Evolutionary conservation across 2,888 invertebrate species (phyloP).

Genomic region (Cotesia congregata): DNA sequence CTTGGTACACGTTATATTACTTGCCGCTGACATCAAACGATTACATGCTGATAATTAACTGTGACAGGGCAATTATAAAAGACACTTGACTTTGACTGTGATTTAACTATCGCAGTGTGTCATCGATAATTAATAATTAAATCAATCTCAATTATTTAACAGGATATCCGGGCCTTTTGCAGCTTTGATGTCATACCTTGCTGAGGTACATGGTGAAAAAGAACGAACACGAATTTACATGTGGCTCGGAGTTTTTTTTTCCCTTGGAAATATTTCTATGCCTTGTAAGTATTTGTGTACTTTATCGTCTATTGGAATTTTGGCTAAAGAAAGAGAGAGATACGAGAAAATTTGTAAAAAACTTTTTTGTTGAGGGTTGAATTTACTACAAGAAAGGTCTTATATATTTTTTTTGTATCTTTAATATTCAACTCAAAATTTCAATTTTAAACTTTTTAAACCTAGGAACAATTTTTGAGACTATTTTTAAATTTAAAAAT

Average conservation of each 20-base stretch:
- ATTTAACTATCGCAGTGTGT: neutral
- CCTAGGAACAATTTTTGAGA: no score
- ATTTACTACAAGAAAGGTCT: no score
- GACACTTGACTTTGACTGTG: neutral
- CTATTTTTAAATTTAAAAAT: no score
- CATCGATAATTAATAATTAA: neutral
- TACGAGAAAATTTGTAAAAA: no score
- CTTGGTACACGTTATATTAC: neutral
- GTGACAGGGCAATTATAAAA: neutral
- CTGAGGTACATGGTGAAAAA: slow-evolving; percentile 62
- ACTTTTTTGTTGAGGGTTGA: no score
- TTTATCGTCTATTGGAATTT: neutral
- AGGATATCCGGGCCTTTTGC: slow-evolving; percentile 66
- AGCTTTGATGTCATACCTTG: slow-evolving; percentile 65
- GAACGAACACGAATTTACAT: slow-evolving; percentile 63
- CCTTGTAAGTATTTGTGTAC: slow-evolving; percentile 72
- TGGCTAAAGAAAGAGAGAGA: no score
- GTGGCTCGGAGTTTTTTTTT: slow-evolving; percentile 66
- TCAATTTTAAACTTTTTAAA: no score
- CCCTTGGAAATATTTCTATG: slow-evolving; percentile 69
- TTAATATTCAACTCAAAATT: no score
- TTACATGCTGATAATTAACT: neutral
- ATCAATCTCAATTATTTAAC: slow-evolving; percentile 28
- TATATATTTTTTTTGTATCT: no score
- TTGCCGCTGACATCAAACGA: neutral